Conservation (phyloP, 2,113 vertebrate genomes). For the Brachionichthys hirsutus region DNA sequence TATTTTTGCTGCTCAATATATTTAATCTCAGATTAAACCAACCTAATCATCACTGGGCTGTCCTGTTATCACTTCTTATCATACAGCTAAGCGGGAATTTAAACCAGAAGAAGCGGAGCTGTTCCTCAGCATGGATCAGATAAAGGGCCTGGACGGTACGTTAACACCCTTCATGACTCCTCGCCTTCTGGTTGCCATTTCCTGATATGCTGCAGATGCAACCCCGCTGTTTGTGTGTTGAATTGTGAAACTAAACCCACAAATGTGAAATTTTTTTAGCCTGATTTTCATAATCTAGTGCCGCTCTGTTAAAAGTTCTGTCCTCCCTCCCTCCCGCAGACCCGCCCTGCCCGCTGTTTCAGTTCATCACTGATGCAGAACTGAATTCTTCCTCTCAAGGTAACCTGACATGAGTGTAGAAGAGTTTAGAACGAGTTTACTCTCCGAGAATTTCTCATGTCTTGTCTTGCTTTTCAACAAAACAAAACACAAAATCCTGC, state of each 20-base stretch:
- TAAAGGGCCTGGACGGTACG: conserved; percentile 47
- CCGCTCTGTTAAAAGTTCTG: neutral
- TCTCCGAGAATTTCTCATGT: too few relatives aligned
- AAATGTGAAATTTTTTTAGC: too few relatives aligned
- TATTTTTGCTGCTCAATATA: too few relatives aligned
- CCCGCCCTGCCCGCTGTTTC: conserved; percentile 46
- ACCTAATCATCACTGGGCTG: too few relatives aligned
- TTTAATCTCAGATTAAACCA: too few relatives aligned
- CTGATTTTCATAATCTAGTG: neutral
- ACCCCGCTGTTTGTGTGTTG: neutral
- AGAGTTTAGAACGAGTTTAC: neutral
- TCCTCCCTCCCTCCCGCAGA: conserved; percentile 41
- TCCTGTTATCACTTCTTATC: neutral
- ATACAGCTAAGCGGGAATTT: conserved; percentile 17
- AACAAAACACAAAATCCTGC: conserved; percentile 4
- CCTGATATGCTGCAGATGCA: neutral
- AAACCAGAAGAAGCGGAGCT: conserved; percentile 46
- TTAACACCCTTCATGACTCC: neutral
- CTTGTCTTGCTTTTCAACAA: neutral
- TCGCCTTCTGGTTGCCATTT: conserved; percentile 11
- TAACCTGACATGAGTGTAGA: conserved; percentile 18
- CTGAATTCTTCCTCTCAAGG: conserved; percentile 46
- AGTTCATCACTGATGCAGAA: conserved; percentile 57
- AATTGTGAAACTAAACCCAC: conserved; percentile 4
- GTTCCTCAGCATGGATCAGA: conserved; percentile 65